Percentiles rank a stretch among this genome's conserved stretches.
These are phyloP conservation scores for Cynopterus brachyotis DNA, from an alignment of 2,113 vertebrate genomes.

Conservation along the genomic window DNA sequence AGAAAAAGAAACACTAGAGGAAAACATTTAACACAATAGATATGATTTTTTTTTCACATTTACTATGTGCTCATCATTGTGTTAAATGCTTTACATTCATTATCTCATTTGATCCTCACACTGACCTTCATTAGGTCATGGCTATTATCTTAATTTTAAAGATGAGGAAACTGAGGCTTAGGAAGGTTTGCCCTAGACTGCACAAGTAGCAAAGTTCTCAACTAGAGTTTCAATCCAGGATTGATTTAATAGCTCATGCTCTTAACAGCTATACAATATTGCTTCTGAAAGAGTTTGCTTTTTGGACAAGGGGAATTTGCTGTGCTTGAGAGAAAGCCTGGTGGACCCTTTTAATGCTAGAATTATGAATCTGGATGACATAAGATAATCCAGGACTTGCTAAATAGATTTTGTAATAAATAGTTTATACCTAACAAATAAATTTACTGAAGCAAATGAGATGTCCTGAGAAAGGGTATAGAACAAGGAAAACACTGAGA, in stretches of 20 bases:
- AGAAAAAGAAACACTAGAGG: not conserved
- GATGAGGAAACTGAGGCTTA: not conserved
- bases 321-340: not conserved
- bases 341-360: not conserved
- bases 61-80: not conserved
- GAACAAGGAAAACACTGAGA: not conserved
- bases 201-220: not conserved
- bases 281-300: not conserved
- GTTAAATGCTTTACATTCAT: not conserved
- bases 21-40: not conserved
- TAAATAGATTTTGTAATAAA: not conserved
- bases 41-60: not conserved
- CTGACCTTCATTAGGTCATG: not conserved
- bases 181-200: not conserved
- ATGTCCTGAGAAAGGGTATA: not conserved
- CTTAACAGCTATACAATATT: not conserved
- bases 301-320: not conserved
- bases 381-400: not conserved
- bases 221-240: not conserved
- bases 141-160: not conserved
- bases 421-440: not conserved
- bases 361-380: not conserved
- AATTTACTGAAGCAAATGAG: not conserved
- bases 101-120: not conserved
- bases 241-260: not conserved